Evolutionary conservation across 1,140 invertebrate species (phyloP).

Genomic region (Drosophila albomicans): DNA sequence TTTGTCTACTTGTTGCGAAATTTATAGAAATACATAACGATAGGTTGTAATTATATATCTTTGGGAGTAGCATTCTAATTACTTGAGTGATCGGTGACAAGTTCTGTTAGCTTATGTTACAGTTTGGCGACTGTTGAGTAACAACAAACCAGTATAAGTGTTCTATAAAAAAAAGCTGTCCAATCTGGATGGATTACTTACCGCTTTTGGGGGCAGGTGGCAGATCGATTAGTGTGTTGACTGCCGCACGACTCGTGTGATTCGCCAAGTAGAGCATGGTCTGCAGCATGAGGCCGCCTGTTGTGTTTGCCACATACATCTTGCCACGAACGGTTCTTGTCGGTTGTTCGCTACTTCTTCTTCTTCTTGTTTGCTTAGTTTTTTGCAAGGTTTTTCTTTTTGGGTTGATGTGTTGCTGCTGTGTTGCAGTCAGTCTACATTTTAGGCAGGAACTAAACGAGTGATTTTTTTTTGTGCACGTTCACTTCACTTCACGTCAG

Average conservation of each 20-base stretch:
- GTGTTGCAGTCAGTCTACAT: constrained; percentile 30
- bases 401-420: constrained; percentile 1
- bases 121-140: background rate
- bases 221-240: constrained; percentile 76
- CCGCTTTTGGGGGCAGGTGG: constrained; percentile 79
- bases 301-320: constrained; percentile 81
- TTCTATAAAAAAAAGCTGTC: background rate
- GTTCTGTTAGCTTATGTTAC: background rate
- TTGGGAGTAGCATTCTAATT: background rate
- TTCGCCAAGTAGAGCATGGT: constrained; percentile 84
- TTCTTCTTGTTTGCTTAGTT: background rate
- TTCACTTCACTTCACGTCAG: constrained; percentile 19
- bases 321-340: constrained; percentile 10
- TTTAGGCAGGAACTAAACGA: constrained; percentile 18
- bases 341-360: background rate
- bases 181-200: constrained; percentile 53
- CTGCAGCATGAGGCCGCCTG: constrained; percentile 81
- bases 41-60: background rate
- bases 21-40: background rate
- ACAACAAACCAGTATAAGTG: background rate
- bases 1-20: background rate
- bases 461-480: constrained; percentile 1
- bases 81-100: background rate
- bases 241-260: constrained; percentile 78
- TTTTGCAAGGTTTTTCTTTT: constrained; percentile 1